Conservation (phyloP, 2,888 invertebrate species). For the Polyommatus icarus region DNA sequence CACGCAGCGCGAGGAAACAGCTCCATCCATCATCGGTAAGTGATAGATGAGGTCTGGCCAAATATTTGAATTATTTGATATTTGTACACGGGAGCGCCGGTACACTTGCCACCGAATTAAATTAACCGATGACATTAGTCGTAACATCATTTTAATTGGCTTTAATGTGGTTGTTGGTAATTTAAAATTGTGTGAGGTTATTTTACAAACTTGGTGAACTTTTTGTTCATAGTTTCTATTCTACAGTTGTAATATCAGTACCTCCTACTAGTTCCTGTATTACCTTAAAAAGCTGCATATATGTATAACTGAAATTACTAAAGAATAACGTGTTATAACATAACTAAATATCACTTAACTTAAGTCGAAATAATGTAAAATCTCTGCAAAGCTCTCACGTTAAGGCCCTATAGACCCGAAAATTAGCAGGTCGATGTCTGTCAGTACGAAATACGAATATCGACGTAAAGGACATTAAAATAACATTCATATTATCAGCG, state of each 20-base stretch:
- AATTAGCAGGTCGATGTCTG: no score
- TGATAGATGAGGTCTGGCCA: conserved; percentile 75
- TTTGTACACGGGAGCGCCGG: conserved; percentile 48
- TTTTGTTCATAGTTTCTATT: not conserved
- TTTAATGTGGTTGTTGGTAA: not conserved
- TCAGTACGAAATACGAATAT: no score
- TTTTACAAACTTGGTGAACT: not conserved
- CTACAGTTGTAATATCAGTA: no score
- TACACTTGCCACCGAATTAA: conserved; percentile 47
- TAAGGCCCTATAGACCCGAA: no score
- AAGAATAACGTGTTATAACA: no score
- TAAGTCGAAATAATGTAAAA: not conserved
- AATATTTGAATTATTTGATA: conserved; percentile 78
- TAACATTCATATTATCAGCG: no score
- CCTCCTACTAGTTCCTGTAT: no score
- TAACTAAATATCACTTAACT: not conserved
- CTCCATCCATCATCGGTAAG: conserved; percentile 73
- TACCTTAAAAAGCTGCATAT: no score
- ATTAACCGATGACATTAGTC: conserved; percentile 20
- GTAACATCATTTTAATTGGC: not conserved
- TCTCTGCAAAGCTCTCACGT: not conserved
- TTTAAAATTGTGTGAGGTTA: not conserved
- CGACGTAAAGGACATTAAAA: no score
- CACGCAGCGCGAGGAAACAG: conserved; percentile 47
- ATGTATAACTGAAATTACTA: no score